Evolutionary conservation across 2,888 invertebrate genomes (phyloP).

Genomic region (Dryadula phaetusa): DNA sequence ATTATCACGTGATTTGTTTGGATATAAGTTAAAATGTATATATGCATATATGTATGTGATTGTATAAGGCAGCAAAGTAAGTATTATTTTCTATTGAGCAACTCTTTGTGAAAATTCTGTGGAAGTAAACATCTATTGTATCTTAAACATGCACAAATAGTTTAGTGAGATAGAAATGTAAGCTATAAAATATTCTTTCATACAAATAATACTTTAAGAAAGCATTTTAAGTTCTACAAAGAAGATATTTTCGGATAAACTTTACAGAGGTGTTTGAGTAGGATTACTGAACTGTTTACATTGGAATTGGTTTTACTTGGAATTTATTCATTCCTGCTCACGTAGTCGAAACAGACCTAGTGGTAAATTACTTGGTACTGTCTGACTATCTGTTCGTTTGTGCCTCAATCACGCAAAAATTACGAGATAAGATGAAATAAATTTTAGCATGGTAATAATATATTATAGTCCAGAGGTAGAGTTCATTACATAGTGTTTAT

Average conservation of each 20-base stretch:
- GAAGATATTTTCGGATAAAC: background rate
- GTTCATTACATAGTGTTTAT: too few species aligned
- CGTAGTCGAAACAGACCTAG: background rate
- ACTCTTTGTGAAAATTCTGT: slow-evolving; percentile 18
- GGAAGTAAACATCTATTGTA: slow-evolving; percentile 17
- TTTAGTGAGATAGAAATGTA: slow-evolving; percentile 6
- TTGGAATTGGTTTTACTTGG: background rate
- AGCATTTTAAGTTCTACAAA: slow-evolving; percentile 10
- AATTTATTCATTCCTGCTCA: background rate
- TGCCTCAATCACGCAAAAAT: too few species aligned
- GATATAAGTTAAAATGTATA: too few species aligned
- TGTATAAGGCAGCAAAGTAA: background rate
- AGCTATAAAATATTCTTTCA: background rate
- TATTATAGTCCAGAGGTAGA: too few species aligned
- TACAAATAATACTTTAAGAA: slow-evolving; percentile 21
- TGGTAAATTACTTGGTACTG: background rate
- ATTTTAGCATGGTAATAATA: too few species aligned
- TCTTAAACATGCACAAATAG: slow-evolving; percentile 7
- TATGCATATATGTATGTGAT: background rate
- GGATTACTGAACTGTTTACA: slow-evolving; percentile 2
- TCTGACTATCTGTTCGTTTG: too few species aligned
- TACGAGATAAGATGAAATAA: too few species aligned
- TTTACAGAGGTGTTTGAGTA: slow-evolving; percentile 9
- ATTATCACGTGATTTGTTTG: too few species aligned
- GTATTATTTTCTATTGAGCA: background rate